Base-by-base conservation (phyloP, 2,888 invertebrate genomes). In the Exephanes ischioxanthus region DNA sequence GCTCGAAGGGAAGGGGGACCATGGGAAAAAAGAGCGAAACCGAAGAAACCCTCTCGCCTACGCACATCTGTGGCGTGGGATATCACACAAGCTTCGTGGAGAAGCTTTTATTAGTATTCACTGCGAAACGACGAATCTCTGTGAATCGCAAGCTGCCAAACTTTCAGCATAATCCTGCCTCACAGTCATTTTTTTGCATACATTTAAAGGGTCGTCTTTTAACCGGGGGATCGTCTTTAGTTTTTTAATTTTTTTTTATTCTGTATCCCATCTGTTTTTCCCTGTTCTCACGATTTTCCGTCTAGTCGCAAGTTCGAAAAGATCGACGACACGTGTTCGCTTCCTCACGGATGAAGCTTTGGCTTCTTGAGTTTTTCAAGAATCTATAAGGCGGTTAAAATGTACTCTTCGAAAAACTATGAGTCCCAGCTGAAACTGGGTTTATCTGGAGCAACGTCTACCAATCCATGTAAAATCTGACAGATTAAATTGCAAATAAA, bases 21-120 rank as follows among this genome's bases (percentile, higher is more conserved):
- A 61, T 33, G 30, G 19, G 5, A 22, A 70, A 68, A 61, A 68
- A 70, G 41, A 7, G 22, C 16, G 53, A 37, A 33, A 51, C 63
- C 63, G 33, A n/a, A 30, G 16, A 51, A 33, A 5, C 33, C 11
- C 51, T 33, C 22, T 66, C 51, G 22, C 48, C 30, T 51, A 7
- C 75, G 45, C 58, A 14, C 51, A 48, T 19, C 61, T 63, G 73
- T n/a, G 22, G n/a, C 30, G 48, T 63, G 61, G n/a, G n/a, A 61
- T 48, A 75, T 63, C 51, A 51, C 33, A 16, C 14, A 63, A 63
- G 55, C 41, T 58, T 61, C 41, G 30, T 26, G n/a, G 45, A n/a
- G 16, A 55, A 22, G 45, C 22, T 83, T 83, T 79, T 58, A 83
- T 83, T 73, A 79, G 68, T 79, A 83, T 73, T 79, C 78, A 73